phyloP scores from a whole-genome alignment of 64 coral and sea anemone species.

The Dendrophyllia cribrosa region DNA sequence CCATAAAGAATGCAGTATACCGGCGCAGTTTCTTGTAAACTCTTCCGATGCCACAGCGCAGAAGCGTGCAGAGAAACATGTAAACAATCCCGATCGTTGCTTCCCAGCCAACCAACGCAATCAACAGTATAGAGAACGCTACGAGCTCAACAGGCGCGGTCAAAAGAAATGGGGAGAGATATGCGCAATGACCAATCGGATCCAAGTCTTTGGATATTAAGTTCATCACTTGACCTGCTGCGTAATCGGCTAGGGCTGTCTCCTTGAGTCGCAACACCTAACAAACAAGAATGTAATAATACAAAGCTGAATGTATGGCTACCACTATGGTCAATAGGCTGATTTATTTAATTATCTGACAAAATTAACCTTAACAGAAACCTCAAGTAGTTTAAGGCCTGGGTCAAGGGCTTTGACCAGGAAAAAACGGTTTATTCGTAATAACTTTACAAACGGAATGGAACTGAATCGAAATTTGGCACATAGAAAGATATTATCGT shows the following conservation, averaged over 20 bases:
- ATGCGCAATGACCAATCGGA: conserved; percentile 58
- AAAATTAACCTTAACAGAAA: too few relatives aligned
- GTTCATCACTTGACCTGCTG: conserved; percentile 66
- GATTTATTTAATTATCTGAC: too few relatives aligned
- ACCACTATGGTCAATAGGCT: too few relatives aligned
- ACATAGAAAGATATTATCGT: too few relatives aligned
- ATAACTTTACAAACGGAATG: too few relatives aligned
- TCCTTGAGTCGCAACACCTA: conserved; percentile 50
- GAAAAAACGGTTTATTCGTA: too few relatives aligned
- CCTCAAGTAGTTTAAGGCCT: too few relatives aligned
- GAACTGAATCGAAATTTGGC: too few relatives aligned
- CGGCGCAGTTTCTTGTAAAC: conserved; percentile 33
- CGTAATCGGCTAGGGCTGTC: conserved; percentile 28
- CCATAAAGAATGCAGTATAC: conserved; percentile 43
- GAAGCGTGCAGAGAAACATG: conserved; percentile 61
- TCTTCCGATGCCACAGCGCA: conserved; percentile 35
- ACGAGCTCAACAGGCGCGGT: conserved; percentile 72
- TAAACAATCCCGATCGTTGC: conserved; percentile 43
- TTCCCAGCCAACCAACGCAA: conserved; percentile 68
- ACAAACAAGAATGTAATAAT: not conserved
- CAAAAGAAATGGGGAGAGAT: conserved; percentile 49
- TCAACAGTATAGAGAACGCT: conserved; percentile 46
- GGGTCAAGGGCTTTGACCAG: too few relatives aligned
- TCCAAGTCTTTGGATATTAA: conserved; percentile 75
- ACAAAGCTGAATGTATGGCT: too few relatives aligned